Percentiles rank a stretch among this genome's conserved stretches.
phyloP scores from a whole-genome alignment of 2,888 invertebrate species.

The Ecliptopera silaceata region DNA sequence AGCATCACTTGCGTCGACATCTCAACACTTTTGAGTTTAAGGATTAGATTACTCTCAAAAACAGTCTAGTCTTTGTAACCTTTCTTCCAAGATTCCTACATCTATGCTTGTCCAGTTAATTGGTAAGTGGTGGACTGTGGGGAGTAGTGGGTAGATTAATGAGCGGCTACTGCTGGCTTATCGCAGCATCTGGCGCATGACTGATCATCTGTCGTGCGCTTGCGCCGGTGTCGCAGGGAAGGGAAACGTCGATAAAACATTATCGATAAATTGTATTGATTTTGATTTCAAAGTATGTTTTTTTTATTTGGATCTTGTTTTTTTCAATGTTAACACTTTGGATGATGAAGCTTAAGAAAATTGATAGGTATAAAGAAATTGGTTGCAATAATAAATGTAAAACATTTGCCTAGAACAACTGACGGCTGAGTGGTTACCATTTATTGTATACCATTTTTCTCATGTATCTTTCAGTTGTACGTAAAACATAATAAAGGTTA shows the following conservation, averaged over 20 bases:
- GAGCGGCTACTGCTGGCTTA: slow-evolving; percentile 81
- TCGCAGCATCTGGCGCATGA: slow-evolving; percentile 81
- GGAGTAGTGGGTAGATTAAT: slow-evolving; percentile 79
- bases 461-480: too few relatives aligned
- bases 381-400: too few relatives aligned
- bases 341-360: too few relatives aligned
- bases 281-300: neutral
- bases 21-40: neutral
- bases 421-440: too few relatives aligned
- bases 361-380: too few relatives aligned
- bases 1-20: too few relatives aligned
- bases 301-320: too few relatives aligned
- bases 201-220: slow-evolving; percentile 82
- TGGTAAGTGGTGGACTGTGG: slow-evolving; percentile 70
- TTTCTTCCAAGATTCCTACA: slow-evolving; percentile 61
- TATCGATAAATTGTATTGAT: slow-evolving; percentile 32
- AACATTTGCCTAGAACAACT: too few relatives aligned
- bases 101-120: slow-evolving; percentile 74
- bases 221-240: slow-evolving; percentile 70
- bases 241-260: slow-evolving; percentile 36
- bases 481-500: too few relatives aligned
- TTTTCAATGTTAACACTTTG: too few relatives aligned
- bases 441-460: too few relatives aligned
- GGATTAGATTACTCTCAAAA: neutral
- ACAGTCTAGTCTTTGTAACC: slow-evolving; percentile 34